These are phyloP conservation scores for Mustela erminea DNA, from an alignment of 2,797 vertebrate genomes.

Conservation along the genomic window DNA sequence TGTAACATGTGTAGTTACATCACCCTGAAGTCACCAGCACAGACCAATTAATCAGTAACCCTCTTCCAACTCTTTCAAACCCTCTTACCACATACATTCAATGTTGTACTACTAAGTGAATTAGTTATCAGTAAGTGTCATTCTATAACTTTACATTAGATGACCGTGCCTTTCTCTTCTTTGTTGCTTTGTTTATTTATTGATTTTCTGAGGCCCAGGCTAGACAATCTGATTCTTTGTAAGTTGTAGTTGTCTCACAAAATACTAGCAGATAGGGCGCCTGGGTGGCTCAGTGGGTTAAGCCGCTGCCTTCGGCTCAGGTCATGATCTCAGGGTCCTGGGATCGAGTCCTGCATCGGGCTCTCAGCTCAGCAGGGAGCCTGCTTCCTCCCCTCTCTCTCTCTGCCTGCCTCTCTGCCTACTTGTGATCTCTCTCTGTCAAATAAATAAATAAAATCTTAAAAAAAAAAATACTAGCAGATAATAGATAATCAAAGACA, in stretches of 20 bases:
- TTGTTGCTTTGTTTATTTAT: background rate
- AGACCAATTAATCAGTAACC: background rate
- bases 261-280: background rate
- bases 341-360: too few relatives aligned
- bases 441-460: too few relatives aligned
- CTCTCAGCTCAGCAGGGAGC: too few relatives aligned
- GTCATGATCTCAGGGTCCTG: too few relatives aligned
- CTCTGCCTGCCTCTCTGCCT: too few relatives aligned
- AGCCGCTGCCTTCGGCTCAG: too few relatives aligned
- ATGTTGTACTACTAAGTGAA: accelerated
- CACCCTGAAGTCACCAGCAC: background rate
- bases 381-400: too few relatives aligned
- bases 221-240: background rate
- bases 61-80: background rate
- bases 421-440: too few relatives aligned
- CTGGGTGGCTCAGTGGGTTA: too few relatives aligned
- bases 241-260: background rate
- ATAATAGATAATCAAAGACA: background rate
- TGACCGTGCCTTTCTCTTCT: background rate
- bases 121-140: background rate
- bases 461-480: background rate
- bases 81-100: too few relatives aligned
- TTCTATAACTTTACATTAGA: background rate
- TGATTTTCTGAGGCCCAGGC: background rate
- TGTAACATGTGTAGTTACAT: accelerated